Evolutionary conservation across 2,113 vertebrate genomes (phyloP).

Genomic region (Limnothrissa miodon): DNA sequence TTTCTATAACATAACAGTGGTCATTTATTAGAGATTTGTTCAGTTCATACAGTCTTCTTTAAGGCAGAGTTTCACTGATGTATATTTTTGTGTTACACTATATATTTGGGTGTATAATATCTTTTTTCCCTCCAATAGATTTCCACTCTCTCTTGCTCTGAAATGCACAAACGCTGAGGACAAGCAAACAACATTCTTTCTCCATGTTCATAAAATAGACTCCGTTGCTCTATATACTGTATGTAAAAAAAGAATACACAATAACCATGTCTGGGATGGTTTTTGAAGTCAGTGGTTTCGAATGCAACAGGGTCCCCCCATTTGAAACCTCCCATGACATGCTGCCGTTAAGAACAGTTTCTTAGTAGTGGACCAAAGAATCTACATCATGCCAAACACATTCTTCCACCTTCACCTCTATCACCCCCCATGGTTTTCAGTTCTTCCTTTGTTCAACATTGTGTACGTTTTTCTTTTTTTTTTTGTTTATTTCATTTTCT

Average conservation of each 20-base stretch:
- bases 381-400: conserved; percentile 66
- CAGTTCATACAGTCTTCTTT: conserved; percentile 88
- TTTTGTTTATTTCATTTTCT: conserved; percentile 34
- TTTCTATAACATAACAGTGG: conserved; percentile 59
- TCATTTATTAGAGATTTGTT: conserved; percentile 78
- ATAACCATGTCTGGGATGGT: background rate
- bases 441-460: conserved; percentile 29
- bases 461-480: conserved; percentile 33
- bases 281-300: conserved; percentile 48
- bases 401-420: conserved; percentile 48
- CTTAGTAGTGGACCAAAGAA: background rate
- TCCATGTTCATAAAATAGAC: conserved; percentile 68
- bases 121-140: conserved; percentile 70
- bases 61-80: conserved; percentile 95
- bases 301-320: conserved; percentile 63
- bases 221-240: conserved; percentile 39
- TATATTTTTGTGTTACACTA: conserved; percentile 70
- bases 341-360: conserved; percentile 17
- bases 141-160: conserved; percentile 58
- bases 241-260: conserved; percentile 9
- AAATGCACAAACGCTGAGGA: conserved; percentile 71
- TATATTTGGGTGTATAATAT: conserved; percentile 35
- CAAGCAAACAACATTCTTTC: conserved; percentile 75
- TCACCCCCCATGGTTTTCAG: background rate
- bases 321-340: conserved; percentile 40